Conservation (phyloP, 2,888 invertebrate species). For the Lepidonotus clava region DNA sequence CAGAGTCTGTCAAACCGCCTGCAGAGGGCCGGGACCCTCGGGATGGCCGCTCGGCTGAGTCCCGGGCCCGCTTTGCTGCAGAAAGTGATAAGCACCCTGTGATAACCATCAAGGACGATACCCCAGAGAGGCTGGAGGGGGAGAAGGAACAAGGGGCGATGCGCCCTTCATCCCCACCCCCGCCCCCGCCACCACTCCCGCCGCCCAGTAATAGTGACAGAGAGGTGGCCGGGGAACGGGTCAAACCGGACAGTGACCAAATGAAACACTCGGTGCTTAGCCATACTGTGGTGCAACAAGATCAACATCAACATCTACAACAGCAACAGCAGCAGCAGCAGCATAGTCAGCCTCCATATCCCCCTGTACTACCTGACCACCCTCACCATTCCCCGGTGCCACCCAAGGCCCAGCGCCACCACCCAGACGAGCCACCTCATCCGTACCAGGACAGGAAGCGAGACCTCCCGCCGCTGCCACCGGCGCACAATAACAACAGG, state of each 20-base stretch:
- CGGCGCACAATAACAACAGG: background rate
- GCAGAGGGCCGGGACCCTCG: background rate
- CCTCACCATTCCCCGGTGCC: background rate
- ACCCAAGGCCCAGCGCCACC: background rate
- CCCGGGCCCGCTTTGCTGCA: constrained; percentile 15
- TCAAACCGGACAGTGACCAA: background rate
- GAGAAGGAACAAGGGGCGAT: background rate
- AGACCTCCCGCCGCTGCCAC: background rate
- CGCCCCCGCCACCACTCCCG: background rate
- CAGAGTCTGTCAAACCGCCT: background rate
- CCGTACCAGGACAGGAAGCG: background rate
- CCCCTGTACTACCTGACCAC: background rate
- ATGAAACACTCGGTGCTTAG: background rate
- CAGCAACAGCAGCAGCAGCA: background rate
- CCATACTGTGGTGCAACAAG: background rate
- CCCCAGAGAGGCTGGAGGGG: background rate
- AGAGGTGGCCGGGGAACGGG: background rate
- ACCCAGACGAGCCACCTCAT: background rate
- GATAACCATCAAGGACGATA: constrained; percentile 47
- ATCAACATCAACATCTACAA: background rate
- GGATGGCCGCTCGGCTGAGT: background rate
- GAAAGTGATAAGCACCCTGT: constrained; percentile 51
- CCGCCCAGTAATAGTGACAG: background rate
- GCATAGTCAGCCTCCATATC: background rate
- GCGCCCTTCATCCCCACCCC: background rate